Evolutionary conservation across 2,113 vertebrate species (phyloP), one percentile per base, ranked within the genome.

Genomic region (Thunnus maccoyii): DNA sequence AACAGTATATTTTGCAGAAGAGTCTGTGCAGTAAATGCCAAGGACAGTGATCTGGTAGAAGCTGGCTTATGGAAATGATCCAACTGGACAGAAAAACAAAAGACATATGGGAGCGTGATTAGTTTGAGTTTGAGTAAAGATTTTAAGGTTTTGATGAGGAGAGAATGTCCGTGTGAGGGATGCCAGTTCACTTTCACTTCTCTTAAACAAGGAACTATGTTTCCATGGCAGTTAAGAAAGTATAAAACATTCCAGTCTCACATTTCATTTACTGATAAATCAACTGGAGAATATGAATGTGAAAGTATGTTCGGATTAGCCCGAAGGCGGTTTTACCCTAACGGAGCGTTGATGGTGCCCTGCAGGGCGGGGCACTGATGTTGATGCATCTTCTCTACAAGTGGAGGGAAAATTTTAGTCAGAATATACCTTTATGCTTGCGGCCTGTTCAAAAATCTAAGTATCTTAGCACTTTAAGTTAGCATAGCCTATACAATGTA

Each of bases 391-490:
- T 55, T 83, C 47, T 74, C 56, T 56, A 60, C 15, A 8, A 46
- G 18, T 17, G 3, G 65, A 70, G 50, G 72, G 25, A 66, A 41
- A 2, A 13, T 80, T 72, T 80, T 80, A 30, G 76, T 81, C 79
- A 77, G 66, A 85, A 65, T 89, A 68, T 79, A 86, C 54, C 70
- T 90, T 90, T 74, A 86, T 88, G 92, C 91, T 92, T 92, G 91
- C 87, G 46, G 89, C 87, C 90, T 91, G 89, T 91, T 87, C 14
- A 58, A 60, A 78, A 70, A 72, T 25, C 25, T 50, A 78, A 63
- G 71, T 92, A 93, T 91, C 64, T 90, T 87, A 92, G 94, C 94
- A 95, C 93, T 94, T 95, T 95, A 94, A 77, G 87, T 92, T 90
- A 85, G 83, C 82, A 77, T 65, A 90, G 85, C 84, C 89, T 87